A percentile compares a stretch with the other conserved stretches of the same genome.
Conservation (phyloP, 2,797 vertebrate species). For the Sphenodon punctatus region DNA sequence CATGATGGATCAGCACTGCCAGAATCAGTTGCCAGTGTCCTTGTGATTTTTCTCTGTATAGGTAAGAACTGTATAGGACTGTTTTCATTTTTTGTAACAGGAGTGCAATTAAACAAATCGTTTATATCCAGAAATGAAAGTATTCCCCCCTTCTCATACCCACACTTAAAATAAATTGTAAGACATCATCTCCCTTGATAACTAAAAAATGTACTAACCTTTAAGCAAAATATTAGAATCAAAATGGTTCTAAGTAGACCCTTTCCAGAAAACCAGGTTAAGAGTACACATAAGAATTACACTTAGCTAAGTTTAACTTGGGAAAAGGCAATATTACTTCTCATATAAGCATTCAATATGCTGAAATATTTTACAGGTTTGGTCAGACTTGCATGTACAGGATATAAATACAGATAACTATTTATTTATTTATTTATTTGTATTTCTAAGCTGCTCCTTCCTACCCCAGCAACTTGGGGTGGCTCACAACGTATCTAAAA, state of each 20-base stretch:
- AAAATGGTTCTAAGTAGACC: slow-evolving; percentile 24
- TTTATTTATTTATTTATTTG: no score
- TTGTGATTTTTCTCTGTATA: neutral
- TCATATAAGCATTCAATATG: slow-evolving; percentile 21
- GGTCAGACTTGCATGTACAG: slow-evolving; percentile 4
- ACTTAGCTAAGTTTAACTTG: slow-evolving; percentile 43
- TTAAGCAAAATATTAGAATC: slow-evolving; percentile 50
- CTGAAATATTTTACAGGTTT: slow-evolving; percentile 20
- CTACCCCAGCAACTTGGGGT: no score
- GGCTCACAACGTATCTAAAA: no score
- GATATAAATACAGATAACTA: no score
- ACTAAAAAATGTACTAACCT: slow-evolving; percentile 51
- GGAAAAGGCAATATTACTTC: slow-evolving; percentile 22
- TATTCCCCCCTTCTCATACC: slow-evolving; percentile 28
- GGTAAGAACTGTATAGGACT: neutral
- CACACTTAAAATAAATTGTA: neutral
- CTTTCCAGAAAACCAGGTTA: slow-evolving; percentile 46
- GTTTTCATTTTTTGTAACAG: slow-evolving; percentile 36
- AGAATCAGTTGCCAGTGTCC: neutral
- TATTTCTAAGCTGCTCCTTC: no score
- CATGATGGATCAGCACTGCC: neutral
- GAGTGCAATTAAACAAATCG: slow-evolving; percentile 45
- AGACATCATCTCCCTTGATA: slow-evolving; percentile 1
- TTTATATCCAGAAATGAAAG: slow-evolving; percentile 32
- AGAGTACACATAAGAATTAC: slow-evolving; percentile 40